Base-by-base conservation (phyloP, 2,888 invertebrate species). In the Lamellibrachia satsuma region DNA sequence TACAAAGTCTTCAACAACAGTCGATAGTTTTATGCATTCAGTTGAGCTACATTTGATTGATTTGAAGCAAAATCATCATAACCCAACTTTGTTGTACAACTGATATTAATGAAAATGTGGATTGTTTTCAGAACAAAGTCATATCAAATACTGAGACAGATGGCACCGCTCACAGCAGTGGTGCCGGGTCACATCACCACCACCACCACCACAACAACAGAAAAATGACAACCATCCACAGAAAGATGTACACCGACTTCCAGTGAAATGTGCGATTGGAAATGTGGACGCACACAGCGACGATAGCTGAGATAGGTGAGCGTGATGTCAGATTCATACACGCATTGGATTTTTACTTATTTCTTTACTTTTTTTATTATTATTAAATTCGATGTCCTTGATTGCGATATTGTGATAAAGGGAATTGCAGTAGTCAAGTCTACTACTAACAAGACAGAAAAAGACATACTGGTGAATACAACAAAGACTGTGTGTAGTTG, bases 301-400 rank as follows among this genome's bases (percentile, higher is more conserved):
- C 91, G 91, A 91, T 91, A 93, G 93, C 57, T 91, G 93, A 39
- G 92, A 93, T 9, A 91, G 90, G 93, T 93, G 52, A 57, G 93
- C 92, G 60, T 1, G 75, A 75, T 6, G 2, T 9, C 7, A 55
- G 8, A 55, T 4, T 55, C 55, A 55, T 9, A 7, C 9, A 9
- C 3, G 8, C 9, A 7, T 55, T 55, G 8, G 55, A 9, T 55
- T 55, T 55, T 55, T 9, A 55, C 55, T 55, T 55, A 3, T 55
- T 55, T 3, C 55, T 9, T 9, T 39, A 39, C 39, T 39, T 39
- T 0, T 39, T 39, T 39, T 39, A 39, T 39, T 39, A 39, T 39
- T 39, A 39, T 39, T 39, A 39, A 39, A 39, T 39, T 39, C 39
- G 39, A 39, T 39, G 39, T 39, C 39, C 39, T 39, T 39, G 39